Base-by-base conservation (phyloP, 2,797 vertebrate species). In the Glyptemys insculpta region DNA sequence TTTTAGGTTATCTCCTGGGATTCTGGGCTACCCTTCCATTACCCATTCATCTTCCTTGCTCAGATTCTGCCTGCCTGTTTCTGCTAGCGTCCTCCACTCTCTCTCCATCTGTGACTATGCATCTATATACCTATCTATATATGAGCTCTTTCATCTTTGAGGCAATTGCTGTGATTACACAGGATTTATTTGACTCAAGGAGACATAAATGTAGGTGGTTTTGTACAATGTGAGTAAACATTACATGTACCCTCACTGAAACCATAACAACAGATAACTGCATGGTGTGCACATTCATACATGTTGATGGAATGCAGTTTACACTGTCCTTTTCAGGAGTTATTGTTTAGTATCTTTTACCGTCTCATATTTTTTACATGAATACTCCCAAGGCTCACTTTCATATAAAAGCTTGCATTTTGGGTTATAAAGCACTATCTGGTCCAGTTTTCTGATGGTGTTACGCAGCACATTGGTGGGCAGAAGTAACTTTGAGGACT, bases 141-240 rank as follows among this genome's bases (percentile, higher is more conserved):
- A 90, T 72, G 91, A 74, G 80, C 95, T 47, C 81, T 62, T 90
- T 96, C 87, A 94, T 85, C 92, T 95, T 92, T 95, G 81, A 96
- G 76, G 11, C 44, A 52, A 79, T 80, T 95, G 93, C 76, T 92
- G 31, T 72, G 59, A 83, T 81, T 93, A 37, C 65, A 68, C 8
- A 34, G 34, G n/a, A 68, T 21, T 37, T 34, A 62, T 62, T 72
- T 72, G 68, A 41, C 76, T 79, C 54, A 84, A 89, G 82, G 81
- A 92, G 65, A 8, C 89, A 92, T 78, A 65, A 94, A 85, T 95
- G 87, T 89, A 92, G 0, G 0, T 62, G 86, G 85, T 85, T 88
- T 91, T 95, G 93, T 91, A 95, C 95, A 95, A 89, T 65, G 56
- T 87, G 85, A 29, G 87, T 92, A 88, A 91, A 80, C 41, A 34